phyloP scores from a whole-genome alignment of 2,113 vertebrate genomes.

The Hiodon tergisus region DNA sequence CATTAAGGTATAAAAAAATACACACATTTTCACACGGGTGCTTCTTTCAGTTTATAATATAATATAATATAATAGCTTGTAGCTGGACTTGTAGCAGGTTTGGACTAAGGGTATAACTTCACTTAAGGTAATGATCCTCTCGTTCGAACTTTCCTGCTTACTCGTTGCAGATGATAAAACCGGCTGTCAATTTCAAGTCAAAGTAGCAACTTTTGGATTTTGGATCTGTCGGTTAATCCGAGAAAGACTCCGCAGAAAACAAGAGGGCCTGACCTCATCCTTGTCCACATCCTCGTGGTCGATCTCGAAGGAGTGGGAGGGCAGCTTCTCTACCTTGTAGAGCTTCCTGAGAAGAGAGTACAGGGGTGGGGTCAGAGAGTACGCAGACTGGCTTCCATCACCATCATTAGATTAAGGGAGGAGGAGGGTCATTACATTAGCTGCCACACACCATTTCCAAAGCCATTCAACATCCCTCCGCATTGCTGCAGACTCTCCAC shows the following conservation, averaged over 20 bases:
- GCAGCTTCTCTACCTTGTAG: conserved; percentile 85
- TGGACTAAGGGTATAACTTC: too few relatives aligned
- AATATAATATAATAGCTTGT: too few relatives aligned
- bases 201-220: too few relatives aligned
- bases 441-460: conserved; percentile 16
- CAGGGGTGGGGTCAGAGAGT: conserved; percentile 9
- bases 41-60: too few relatives aligned
- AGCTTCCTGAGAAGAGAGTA: conserved; percentile 63
- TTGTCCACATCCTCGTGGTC: conserved; percentile 95
- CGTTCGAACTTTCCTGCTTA: too few relatives aligned
- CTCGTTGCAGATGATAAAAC: too few relatives aligned
- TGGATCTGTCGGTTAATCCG: too few relatives aligned
- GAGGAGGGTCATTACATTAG: conserved; percentile 19
- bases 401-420: background rate
- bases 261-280: conserved; percentile 78
- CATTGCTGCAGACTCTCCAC: background rate
- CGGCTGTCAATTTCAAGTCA: too few relatives aligned
- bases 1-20: too few relatives aligned
- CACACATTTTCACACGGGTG: too few relatives aligned
- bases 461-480: conserved; percentile 6
- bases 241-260: background rate
- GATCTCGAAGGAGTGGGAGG: conserved; percentile 92
- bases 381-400: conserved; percentile 5
- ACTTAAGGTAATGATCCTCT: too few relatives aligned
- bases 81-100: too few relatives aligned